A percentile compares a stretch with the other conserved stretches of the same genome.
Evolutionary conservation across 2,113 vertebrate genomes (phyloP).

Genomic region (Egretta garzetta): DNA sequence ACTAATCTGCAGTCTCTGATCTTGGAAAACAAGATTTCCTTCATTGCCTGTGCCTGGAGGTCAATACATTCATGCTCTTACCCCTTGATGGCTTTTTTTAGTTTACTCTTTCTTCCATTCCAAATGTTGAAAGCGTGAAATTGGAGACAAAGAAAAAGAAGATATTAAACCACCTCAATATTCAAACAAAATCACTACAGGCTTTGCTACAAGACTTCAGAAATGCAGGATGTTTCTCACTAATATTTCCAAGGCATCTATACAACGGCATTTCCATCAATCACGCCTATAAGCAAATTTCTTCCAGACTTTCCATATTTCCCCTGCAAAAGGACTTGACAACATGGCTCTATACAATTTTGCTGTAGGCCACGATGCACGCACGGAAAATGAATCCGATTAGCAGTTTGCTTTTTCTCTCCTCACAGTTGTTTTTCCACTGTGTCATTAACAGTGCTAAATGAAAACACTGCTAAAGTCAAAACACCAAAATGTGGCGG

Average conservation of each 20-base stretch:
- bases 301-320: neutral
- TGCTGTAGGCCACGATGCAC: neutral
- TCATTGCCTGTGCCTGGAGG: neutral
- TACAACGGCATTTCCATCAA: neutral
- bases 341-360: neutral
- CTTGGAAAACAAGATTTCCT: neutral
- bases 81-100: neutral
- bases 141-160: neutral
- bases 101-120: conserved; percentile 23
- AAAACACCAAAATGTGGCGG: neutral
- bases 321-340: neutral
- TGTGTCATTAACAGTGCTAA: neutral
- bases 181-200: neutral
- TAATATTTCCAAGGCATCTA: neutral
- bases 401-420: neutral
- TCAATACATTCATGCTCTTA: neutral
- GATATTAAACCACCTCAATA: neutral
- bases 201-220: neutral
- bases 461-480: neutral
- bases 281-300: neutral
- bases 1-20: neutral
- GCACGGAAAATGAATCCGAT: neutral
- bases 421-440: neutral
- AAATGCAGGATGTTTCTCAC: neutral
- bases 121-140: neutral